These are phyloP conservation scores for Butastur rufipennis DNA, from an alignment of 2,113 vertebrate species.

Conservation along the genomic window DNA sequence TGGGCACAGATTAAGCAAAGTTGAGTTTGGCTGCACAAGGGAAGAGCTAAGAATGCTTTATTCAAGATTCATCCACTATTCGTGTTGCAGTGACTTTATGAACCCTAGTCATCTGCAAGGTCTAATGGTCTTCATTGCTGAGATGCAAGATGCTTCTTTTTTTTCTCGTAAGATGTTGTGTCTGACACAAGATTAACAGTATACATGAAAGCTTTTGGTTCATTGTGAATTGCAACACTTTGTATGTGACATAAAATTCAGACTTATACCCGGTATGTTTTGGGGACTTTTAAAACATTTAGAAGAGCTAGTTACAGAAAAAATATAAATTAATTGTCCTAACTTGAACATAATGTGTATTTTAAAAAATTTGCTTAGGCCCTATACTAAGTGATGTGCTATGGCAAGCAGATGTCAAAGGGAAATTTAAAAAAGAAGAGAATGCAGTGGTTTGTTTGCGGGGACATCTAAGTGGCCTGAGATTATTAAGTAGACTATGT, in stretches of 20 bases:
- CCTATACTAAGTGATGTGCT: neutral
- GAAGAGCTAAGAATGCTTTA: neutral
- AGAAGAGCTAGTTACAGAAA: neutral
- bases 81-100: neutral
- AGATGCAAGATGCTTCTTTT: neutral
- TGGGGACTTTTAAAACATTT: neutral
- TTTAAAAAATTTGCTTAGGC: neutral
- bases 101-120: neutral
- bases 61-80: neutral
- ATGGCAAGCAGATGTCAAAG: neutral
- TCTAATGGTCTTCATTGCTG: neutral
- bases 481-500: neutral
- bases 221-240: neutral
- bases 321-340: neutral
- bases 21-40: neutral
- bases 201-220: neutral
- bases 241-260: neutral
- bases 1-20: neutral
- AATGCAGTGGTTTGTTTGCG: neutral
- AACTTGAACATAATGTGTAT: neutral
- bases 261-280: neutral
- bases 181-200: neutral
- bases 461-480: neutral
- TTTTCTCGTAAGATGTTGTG: neutral
- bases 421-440: neutral